Evolutionary conservation across 2,113 vertebrate genomes (phyloP).

Genomic region (Xerus inauris): DNA sequence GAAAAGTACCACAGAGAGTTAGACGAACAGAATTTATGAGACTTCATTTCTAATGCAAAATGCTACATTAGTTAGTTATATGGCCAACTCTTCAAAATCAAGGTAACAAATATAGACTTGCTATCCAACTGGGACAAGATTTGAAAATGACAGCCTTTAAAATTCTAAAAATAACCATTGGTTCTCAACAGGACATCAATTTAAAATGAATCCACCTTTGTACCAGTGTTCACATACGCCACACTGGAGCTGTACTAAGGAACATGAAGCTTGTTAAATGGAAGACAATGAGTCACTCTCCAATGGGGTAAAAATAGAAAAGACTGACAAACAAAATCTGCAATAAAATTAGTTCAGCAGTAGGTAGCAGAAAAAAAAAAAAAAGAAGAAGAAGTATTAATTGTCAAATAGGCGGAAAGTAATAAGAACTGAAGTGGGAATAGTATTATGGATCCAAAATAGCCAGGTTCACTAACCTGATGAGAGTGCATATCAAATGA

Average conservation of each 20-base stretch:
- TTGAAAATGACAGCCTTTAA: background rate
- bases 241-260: conserved; percentile 56
- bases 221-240: conserved; percentile 64
- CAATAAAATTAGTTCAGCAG: conserved; percentile 65
- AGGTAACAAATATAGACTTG: background rate
- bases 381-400: background rate
- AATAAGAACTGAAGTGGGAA: conserved; percentile 38
- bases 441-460: conserved; percentile 41
- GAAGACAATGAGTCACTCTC: conserved; percentile 78
- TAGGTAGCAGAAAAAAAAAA: background rate
- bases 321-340: conserved; percentile 67
- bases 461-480: background rate
- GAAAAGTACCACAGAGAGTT: conserved; percentile 64
- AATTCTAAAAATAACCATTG: conserved; percentile 30
- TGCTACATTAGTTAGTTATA: background rate
- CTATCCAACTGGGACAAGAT: background rate
- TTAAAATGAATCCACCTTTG: conserved; percentile 73
- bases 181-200: conserved; percentile 65
- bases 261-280: conserved; percentile 76
- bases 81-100: background rate
- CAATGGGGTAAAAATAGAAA: conserved; percentile 81
- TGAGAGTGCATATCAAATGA: background rate
- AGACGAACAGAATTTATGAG: conserved; percentile 61
- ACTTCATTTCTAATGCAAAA: conserved; percentile 38
- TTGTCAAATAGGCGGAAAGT: conserved; percentile 60